Evolutionary conservation across 2,888 invertebrate species (phyloP), one percentile per base, ranked within the genome.

Genomic region (Cryptus viduatorius): DNA sequence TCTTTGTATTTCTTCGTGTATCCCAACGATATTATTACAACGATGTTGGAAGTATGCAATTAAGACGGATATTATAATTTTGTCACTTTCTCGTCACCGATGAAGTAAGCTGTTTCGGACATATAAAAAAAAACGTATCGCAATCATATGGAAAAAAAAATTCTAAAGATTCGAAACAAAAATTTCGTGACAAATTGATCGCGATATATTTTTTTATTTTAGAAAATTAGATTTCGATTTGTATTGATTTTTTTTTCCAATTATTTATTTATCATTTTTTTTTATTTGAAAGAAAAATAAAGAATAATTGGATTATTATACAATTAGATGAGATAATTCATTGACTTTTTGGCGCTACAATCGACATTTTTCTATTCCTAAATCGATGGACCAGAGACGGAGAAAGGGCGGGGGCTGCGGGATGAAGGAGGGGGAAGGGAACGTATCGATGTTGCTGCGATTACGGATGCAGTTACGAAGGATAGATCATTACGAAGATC

Each of bases 381-480:
- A 37, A 4, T 8, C 0, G 37, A 7, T 37, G 37, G 37, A 8
- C 37, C 37, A 37, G 7, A 8, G 37, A 37, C 8, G 37, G 37
- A 7, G 37, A 37, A 37, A 37, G 37, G 37, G 37, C 37, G 24
- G 24, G 24, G 24, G 24, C 24, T 24, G 37, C 37, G 37, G 37
- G 5, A 5, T 3, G 24, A 24, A 24, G 24, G 24, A 37, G 37
- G 37, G 37, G 37, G 37, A 37, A 8, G 8, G 16, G 19, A 7
- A 14, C 16, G 14, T 37, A 61, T 61, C 46, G 59, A 73, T 48
- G 61, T 31, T 24, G 61, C 44, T 75, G 64, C 37, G 16, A 75
- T 59, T 24, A 12, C 48, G 31, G 73, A 75, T 75, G 73, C 73
- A 75, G 48, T 46, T 16, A 56, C 73, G 46, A 19, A 64, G 46